These are phyloP conservation scores for Diadromus collaris DNA, from an alignment of 2,888 invertebrate species.

Conservation along the genomic window DNA sequence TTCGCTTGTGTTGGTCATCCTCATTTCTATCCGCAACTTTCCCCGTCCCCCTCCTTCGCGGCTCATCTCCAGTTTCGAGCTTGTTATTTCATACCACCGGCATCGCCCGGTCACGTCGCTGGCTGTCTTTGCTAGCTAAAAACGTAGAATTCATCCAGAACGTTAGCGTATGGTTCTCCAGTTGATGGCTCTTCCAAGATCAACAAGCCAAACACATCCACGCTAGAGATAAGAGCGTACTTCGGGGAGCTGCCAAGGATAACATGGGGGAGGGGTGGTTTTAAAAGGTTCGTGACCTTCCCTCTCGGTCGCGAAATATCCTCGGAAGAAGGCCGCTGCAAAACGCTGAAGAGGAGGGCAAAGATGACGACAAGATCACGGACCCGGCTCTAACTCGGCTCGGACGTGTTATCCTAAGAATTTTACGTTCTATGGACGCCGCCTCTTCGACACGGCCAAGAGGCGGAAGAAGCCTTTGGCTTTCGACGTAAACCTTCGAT, in stretches of 20 bases:
- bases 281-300: constrained; percentile 71
- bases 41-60: background rate
- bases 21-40: constrained; percentile 17
- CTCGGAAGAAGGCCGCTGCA: background rate
- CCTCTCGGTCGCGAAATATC: constrained; percentile 17
- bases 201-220: constrained; percentile 73
- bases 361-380: background rate
- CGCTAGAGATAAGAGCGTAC: constrained; percentile 72
- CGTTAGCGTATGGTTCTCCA: constrained; percentile 48
- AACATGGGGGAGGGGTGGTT: constrained; percentile 70
- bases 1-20: constrained; percentile 1
- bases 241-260: constrained; percentile 73
- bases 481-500: too few species aligned
- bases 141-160: constrained; percentile 55
- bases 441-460: background rate
- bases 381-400: background rate
- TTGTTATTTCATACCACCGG: constrained; percentile 60
- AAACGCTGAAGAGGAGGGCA: background rate
- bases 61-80: constrained; percentile 32
- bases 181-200: constrained; percentile 71
- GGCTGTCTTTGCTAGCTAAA: constrained; percentile 20
- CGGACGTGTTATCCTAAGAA: too few species aligned
- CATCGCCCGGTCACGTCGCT: constrained; percentile 42
- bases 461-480: too few species aligned
- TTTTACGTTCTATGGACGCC: background rate